Evolutionary conservation across 2,888 invertebrate genomes (phyloP).

Genomic region (Ephialtes manifestator): DNA sequence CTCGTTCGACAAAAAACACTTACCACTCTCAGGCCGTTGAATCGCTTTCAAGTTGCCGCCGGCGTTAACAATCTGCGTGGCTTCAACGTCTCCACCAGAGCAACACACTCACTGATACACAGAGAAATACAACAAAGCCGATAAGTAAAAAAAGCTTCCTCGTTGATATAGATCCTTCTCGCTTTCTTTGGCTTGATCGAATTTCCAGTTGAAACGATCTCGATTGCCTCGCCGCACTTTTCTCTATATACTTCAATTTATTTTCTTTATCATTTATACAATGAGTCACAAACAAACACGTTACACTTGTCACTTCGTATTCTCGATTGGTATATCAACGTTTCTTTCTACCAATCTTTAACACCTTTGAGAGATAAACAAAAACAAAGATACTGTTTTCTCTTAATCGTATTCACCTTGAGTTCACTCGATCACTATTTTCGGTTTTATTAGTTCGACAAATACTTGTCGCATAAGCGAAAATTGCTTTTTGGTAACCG

Average conservation of each 20-base stretch:
- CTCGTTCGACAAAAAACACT: constrained; percentile 60
- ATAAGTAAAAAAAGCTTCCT: constrained; percentile 15
- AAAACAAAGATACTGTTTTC: neutral
- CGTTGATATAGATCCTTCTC: constrained; percentile 25
- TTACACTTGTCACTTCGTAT: constrained; percentile 50
- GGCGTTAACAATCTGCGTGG: constrained; percentile 73
- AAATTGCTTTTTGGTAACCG: neutral
- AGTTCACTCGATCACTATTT: constrained; percentile 8
- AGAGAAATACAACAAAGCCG: constrained; percentile 30
- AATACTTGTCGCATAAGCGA: no score
- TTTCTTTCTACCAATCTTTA: constrained; percentile 29
- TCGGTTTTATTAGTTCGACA: neutral
- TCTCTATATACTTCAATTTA: constrained; percentile 23
- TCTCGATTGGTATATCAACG: neutral
- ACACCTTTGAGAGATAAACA: neutral
- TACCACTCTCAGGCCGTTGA: constrained; percentile 69
- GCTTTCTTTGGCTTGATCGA: constrained; percentile 7
- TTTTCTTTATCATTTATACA: constrained; percentile 35
- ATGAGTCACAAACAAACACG: constrained; percentile 52
- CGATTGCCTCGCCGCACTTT: constrained; percentile 49
- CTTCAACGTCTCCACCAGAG: constrained; percentile 44
- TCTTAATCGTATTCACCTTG: neutral
- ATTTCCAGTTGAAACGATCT: constrained; percentile 51
- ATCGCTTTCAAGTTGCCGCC: constrained; percentile 71
- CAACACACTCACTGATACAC: constrained; percentile 30